Evolutionary conservation across 2,113 vertebrate species (phyloP).

Genomic region (Microtus montanus): DNA sequence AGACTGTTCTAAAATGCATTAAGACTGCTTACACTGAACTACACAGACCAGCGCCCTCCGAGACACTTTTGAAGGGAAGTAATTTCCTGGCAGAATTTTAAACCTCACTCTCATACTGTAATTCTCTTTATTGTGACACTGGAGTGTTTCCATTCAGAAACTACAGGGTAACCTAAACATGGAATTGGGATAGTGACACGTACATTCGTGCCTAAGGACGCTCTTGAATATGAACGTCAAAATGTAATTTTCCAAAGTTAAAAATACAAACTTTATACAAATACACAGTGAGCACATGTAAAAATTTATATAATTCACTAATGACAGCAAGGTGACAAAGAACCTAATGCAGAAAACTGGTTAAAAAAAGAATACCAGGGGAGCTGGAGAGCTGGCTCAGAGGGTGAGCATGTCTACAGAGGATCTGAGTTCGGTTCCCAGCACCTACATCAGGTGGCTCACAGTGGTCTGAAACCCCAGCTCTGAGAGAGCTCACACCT

Average conservation of each 20-base stretch:
- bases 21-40: neutral
- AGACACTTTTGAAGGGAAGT: slow-evolving; percentile 7
- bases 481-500: too few species aligned
- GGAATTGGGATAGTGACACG: neutral
- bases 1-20: slow-evolving; percentile 13
- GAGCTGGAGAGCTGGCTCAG: neutral
- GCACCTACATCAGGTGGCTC: too few species aligned
- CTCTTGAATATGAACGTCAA: slow-evolving; percentile 25
- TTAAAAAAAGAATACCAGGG: neutral
- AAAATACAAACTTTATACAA: slow-evolving; percentile 21
- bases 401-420: neutral
- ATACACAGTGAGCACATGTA: neutral
- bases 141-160: slow-evolving; percentile 16
- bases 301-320: slow-evolving; percentile 21
- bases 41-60: neutral
- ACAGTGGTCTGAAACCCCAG: neutral
- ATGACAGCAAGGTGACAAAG: slow-evolving; percentile 17
- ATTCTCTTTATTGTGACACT: slow-evolving; percentile 20
- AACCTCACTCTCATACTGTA: neutral
- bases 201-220: neutral
- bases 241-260: slow-evolving; percentile 50
- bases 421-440: neutral
- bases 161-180: neutral
- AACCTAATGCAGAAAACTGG: neutral
- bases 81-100: neutral